Evolutionary conservation across 1,140 invertebrate genomes (phyloP), one percentile per base, ranked within the genome.

Genomic region (Bombus affinis): DNA sequence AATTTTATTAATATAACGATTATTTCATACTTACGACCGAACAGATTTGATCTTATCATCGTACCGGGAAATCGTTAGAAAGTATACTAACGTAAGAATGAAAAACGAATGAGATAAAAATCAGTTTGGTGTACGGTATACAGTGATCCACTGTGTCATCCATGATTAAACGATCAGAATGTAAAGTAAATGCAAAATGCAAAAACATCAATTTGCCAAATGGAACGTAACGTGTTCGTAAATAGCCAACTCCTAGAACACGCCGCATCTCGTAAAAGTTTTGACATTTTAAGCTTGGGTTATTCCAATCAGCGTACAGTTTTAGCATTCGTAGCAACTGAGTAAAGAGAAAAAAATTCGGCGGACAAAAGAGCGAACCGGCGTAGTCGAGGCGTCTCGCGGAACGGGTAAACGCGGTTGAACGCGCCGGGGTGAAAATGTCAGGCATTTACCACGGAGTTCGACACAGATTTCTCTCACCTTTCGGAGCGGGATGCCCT

Each of bases 361-460:
- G 6, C 65, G 25, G 28, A 78, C 39, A 47, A 28, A 53, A n/a
- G 66, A 9, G 1, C 13, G 9, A 22, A 18, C 18, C 47, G 47
- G 47, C 47, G 47, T 53, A 53, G 47, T 22, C 47, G 22, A 9
- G 42, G 68, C 5, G 39, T 12, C 42, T 79, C 22, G n/a, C 8
- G 39, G 28, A 66, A 13, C 85, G 53, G 8, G 39, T 80, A 59
- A 70, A 37, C 72, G 53, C 65, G 47, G 53, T 47, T 39, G 13
- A 66, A 57, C 53, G 28, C n/a, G 77, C 28, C 78, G 25, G 80
- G 86, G 79, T 90, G 89, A 88, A 90, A 90, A 90, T 90, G 89
- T 90, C 88, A 90, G 80, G 32, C 89, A 73, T 90, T 90, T 87
- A 88, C 89, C 88, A 88, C 81, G 81, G 66, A 74, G 53, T 37